A percentile compares a stretch with the other conserved stretches of the same genome.
Conservation (phyloP, 2,888 invertebrate species). For the Crepidodera aurea region DNA sequence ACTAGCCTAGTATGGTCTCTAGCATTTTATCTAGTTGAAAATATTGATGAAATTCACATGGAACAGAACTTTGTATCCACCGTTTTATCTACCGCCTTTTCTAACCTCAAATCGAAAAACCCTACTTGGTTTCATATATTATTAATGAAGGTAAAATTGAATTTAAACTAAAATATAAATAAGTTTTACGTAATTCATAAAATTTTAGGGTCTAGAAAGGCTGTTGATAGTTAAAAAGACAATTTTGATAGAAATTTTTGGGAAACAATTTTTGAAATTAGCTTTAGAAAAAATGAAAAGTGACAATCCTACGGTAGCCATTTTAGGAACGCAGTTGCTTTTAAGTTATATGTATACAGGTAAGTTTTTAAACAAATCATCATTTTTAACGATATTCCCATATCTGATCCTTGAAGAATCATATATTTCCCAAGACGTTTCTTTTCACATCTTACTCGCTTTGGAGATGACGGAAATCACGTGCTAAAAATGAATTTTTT, state of each 20-base stretch:
- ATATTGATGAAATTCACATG: conserved; percentile 70
- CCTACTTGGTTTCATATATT: conserved; percentile 37
- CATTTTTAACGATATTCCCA: too few relatives aligned
- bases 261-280: conserved; percentile 72
- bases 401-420: too few relatives aligned
- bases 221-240: conserved; percentile 67
- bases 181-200: not conserved
- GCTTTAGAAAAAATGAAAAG: conserved; percentile 74
- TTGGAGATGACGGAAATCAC: too few relatives aligned
- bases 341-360: conserved; percentile 82
- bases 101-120: conserved; percentile 13
- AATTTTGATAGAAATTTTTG: conserved; percentile 64
- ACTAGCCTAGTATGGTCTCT: conserved; percentile 76
- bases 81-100: conserved; percentile 66
- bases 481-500: too few relatives aligned
- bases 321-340: conserved; percentile 77
- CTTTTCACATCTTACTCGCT: too few relatives aligned
- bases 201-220: conserved; percentile 73
- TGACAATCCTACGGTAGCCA: conserved; percentile 72
- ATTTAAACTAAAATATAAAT: not conserved
- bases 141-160: conserved; percentile 53
- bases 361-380: conserved; percentile 58
- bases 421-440: too few relatives aligned
- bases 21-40: conserved; percentile 79
- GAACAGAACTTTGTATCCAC: conserved; percentile 67